Conservation (phyloP, 2,888 invertebrate species). For the Agrochola lota region DNA sequence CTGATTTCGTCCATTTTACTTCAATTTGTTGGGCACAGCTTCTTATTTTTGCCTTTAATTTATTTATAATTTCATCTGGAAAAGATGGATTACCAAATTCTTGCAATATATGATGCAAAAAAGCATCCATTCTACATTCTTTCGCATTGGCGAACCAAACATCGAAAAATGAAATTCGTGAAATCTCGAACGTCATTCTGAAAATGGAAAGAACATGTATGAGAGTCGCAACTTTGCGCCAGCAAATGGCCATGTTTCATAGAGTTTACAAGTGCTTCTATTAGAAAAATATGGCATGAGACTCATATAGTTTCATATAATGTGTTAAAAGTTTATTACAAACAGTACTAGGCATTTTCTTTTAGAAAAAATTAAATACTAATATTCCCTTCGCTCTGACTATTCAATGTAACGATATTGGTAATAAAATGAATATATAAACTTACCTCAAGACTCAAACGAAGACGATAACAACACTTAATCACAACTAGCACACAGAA, state of each 20-base stretch:
- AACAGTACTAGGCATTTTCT: not conserved
- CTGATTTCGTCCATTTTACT: constrained; percentile 9
- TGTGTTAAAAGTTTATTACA: not conserved
- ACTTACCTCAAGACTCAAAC: constrained; percentile 1
- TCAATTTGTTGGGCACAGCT: constrained; percentile 5
- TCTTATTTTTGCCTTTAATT: constrained; percentile 11
- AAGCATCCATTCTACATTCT: constrained; percentile 5
- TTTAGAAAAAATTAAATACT: not conserved
- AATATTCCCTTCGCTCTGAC: not conserved
- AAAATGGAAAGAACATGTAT: not conserved
- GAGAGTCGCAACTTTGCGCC: too few species aligned
- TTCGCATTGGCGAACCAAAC: constrained; percentile 1
- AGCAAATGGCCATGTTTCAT: not conserved
- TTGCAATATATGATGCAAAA: constrained; percentile 4
- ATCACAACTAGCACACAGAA: not conserved
- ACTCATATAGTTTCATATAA: constrained; percentile 1
- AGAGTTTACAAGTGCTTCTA: not conserved
- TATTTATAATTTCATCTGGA: not conserved
- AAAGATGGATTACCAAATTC: not conserved
- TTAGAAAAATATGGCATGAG: not conserved
- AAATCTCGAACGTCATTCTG: not conserved
- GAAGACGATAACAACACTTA: not conserved
- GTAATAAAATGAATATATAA: not conserved
- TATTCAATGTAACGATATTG: not conserved
- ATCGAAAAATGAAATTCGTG: constrained; percentile 2